Base-by-base conservation (phyloP, 2,888 invertebrate genomes). In the Thecocarcelia acutangulata region DNA sequence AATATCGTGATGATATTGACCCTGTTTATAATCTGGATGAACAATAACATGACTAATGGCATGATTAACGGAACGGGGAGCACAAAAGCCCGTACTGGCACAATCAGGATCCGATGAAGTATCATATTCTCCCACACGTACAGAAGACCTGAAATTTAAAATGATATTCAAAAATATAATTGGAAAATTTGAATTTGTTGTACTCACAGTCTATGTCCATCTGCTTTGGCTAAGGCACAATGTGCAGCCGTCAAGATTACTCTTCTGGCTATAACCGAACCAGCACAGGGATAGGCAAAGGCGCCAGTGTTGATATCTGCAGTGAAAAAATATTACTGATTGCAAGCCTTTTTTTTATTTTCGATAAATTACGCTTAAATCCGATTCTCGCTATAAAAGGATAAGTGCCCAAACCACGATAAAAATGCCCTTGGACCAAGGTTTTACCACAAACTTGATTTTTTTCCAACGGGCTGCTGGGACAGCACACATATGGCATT, bases 341-440 rank as follows among this genome's bases (percentile, higher is more conserved):
- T 48, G 58, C 52, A 12, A 17, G 48, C 13, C 2, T 44, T 6
- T 12, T 50, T 15, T 15, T 24, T 42, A 24, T 13, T 9, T 21
- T 44, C 12, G 12, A 6, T 42, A n/a, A 5, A 0, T 92, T 90
- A 96, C 96, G 93, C 86, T 93, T 93, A 86, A 96, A 96, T 40
- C 95, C 96, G 82, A 96, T 92, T 85, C 95, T 92, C 0, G 93
- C 95, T 0, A 95, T 93, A 93, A 95, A 96, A 0, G 96, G 96
- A 88, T 94, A 95, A 0, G 94, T 93, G 1, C 96, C 96, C 8
- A 96, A 89, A 1, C 94, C 94, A 46, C 92, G 92, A 85, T 94
- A 94, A 76, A 93, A 92, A 6, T 92, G 92, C 0, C 94, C 94
- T 83, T 93, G 93, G 2, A 95, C 93, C 90, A 94, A 92, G 13